These are phyloP conservation scores for Panurus biarmicus DNA, from an alignment of 2,113 vertebrate genomes.

Conservation along the genomic window DNA sequence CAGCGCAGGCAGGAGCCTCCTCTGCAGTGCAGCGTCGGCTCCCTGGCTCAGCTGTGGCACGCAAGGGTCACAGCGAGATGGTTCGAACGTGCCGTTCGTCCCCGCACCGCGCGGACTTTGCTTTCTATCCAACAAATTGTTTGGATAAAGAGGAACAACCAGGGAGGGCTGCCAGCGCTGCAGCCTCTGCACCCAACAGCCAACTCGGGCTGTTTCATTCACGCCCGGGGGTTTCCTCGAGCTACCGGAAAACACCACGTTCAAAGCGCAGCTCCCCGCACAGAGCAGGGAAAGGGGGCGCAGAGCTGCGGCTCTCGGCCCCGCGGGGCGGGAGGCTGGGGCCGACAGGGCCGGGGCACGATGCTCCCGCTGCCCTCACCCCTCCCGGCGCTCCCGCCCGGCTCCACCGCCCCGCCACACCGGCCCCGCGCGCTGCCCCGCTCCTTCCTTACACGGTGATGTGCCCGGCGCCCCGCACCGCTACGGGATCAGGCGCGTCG, in stretches of 20 bases:
- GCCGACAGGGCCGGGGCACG: not conserved
- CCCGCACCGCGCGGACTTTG: not conserved
- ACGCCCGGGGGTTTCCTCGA: not conserved
- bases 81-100: not conserved
- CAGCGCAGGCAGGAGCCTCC: not conserved
- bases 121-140: not conserved
- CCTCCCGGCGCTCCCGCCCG: not conserved
- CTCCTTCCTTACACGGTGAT: constrained; percentile 91
- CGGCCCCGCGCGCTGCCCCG: not conserved
- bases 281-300: not conserved
- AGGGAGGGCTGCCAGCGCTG: not conserved
- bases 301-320: not conserved
- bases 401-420: not conserved
- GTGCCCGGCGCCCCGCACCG: constrained; percentile 94
- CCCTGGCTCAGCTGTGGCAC: not conserved
- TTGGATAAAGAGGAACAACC: not conserved
- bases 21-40: not conserved
- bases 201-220: not conserved
- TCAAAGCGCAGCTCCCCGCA: not conserved
- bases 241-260: not conserved
- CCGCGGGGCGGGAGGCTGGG: not conserved
- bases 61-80: not conserved
- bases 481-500: constrained; percentile 88
- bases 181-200: not conserved
- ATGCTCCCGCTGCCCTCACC: not conserved